These are phyloP conservation scores for Cecidostiba fungosa DNA, from an alignment of 2,888 invertebrate species.

Conservation along the genomic window DNA sequence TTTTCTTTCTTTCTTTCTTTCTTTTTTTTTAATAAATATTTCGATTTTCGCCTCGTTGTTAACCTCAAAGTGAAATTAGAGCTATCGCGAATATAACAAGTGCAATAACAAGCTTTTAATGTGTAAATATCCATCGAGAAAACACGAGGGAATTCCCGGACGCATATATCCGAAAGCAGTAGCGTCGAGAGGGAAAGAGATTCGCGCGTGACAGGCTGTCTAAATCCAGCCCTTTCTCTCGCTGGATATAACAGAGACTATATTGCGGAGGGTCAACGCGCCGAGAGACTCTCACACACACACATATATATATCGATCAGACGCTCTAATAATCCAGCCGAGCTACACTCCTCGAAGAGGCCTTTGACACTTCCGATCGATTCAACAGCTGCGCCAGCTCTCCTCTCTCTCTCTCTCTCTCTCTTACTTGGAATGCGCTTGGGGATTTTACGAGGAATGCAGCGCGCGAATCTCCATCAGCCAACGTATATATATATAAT, in stretches of 20 bases:
- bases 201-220: slow-evolving; percentile 14
- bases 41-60: background rate
- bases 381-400: background rate
- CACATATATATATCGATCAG: slow-evolving; percentile 28
- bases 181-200: background rate
- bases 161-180: background rate
- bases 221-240: slow-evolving; percentile 13
- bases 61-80: too few species aligned
- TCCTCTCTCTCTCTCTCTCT: background rate
- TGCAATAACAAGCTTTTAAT: background rate
- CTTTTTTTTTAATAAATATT: background rate
- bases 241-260: background rate
- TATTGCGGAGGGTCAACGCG: slow-evolving; percentile 22
- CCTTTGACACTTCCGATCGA: background rate
- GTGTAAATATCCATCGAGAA: too few species aligned
- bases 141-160: too few species aligned
- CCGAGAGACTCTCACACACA: background rate
- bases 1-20: too few species aligned
- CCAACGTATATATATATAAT: slow-evolving; percentile 68
- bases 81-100: too few species aligned
- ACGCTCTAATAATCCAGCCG: slow-evolving; percentile 12
- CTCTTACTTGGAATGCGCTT: background rate
- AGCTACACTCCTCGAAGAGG: background rate
- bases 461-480: slow-evolving; percentile 67
- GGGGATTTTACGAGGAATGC: slow-evolving; percentile 12